A percentile compares a stretch with the other conserved stretches of the same genome.
These are phyloP conservation scores for Agonum fuliginosum DNA, from an alignment of 2,888 invertebrate species.

Conservation along the genomic window DNA sequence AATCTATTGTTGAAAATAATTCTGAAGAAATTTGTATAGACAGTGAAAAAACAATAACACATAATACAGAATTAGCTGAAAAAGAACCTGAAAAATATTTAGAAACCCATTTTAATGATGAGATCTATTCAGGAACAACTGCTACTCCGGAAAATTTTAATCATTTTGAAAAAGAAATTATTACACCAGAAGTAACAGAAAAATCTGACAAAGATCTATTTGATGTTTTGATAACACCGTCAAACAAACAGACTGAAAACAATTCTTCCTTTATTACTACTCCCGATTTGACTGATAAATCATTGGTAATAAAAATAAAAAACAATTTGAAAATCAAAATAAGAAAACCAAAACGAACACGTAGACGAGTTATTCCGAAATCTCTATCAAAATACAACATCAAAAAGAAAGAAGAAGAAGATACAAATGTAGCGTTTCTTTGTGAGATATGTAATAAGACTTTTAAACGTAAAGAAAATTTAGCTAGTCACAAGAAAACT, in stretches of 20 bases:
- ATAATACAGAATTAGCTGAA: background rate
- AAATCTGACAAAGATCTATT: background rate
- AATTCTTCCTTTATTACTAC: conserved; percentile 59
- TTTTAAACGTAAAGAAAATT: conserved; percentile 78
- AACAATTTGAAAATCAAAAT: conserved; percentile 39
- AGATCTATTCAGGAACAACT: background rate
- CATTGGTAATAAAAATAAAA: conserved; percentile 63
- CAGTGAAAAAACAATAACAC: background rate
- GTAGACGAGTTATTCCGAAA: conserved; percentile 46
- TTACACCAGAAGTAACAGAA: background rate
- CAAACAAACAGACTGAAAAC: conserved; percentile 10
- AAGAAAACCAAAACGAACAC: conserved; percentile 47
- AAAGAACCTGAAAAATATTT: background rate
- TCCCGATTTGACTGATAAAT: conserved; percentile 62
- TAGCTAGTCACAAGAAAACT: conserved; percentile 79
- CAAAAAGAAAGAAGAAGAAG: conserved; percentile 64
- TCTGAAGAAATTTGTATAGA: background rate
- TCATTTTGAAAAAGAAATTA: too few relatives aligned
- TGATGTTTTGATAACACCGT: conserved; percentile 3
- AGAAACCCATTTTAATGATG: conserved; percentile 6
- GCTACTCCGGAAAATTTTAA: too few relatives aligned
- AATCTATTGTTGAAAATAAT: conserved; percentile 34
- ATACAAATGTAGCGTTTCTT: conserved; percentile 64
- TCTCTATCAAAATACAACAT: conserved; percentile 59
- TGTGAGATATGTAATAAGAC: conserved; percentile 79